phyloP scores from a whole-genome alignment of 64 coral and sea anemone genomes.

The Montipora foliosa region DNA sequence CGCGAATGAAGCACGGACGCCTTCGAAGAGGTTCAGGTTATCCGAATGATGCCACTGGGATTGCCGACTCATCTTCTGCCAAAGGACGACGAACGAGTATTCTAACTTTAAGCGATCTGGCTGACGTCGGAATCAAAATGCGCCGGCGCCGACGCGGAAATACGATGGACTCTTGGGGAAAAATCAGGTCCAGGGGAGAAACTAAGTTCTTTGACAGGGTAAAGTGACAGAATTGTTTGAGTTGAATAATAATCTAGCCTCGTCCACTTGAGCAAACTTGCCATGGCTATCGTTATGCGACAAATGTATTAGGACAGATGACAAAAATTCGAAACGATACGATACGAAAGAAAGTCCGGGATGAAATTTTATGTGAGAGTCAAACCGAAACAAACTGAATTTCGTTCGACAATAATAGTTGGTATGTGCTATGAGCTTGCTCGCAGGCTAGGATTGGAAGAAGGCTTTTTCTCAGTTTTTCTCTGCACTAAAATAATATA shows the following conservation, averaged over 20 bases:
- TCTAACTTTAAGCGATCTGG: slow-evolving; percentile 72
- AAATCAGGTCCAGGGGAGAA: slow-evolving; percentile 61
- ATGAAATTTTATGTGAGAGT: no score
- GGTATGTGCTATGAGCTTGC: no score
- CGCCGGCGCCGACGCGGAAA: slow-evolving; percentile 59
- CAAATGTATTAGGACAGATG: no score
- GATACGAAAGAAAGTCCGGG: no score
- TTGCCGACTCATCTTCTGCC: background rate
- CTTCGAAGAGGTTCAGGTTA: background rate
- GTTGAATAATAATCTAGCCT: background rate
- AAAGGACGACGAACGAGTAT: slow-evolving; percentile 69
- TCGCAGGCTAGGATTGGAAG: no score
- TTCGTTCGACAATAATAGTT: no score
- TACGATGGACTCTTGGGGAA: slow-evolving; percentile 87
- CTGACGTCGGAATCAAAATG: slow-evolving; percentile 74
- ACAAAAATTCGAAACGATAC: no score
- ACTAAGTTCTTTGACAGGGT: slow-evolving; percentile 92
- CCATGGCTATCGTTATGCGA: no score
- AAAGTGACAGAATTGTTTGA: background rate
- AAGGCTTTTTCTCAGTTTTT: no score
- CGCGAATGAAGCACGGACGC: slow-evolving; percentile 78
- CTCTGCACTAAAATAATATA: no score
- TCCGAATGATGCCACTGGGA: background rate
- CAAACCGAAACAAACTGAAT: no score
- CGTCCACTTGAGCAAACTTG: no score